Conservation (phyloP, 2,113 vertebrate species). For the Empidonax alnorum region DNA sequence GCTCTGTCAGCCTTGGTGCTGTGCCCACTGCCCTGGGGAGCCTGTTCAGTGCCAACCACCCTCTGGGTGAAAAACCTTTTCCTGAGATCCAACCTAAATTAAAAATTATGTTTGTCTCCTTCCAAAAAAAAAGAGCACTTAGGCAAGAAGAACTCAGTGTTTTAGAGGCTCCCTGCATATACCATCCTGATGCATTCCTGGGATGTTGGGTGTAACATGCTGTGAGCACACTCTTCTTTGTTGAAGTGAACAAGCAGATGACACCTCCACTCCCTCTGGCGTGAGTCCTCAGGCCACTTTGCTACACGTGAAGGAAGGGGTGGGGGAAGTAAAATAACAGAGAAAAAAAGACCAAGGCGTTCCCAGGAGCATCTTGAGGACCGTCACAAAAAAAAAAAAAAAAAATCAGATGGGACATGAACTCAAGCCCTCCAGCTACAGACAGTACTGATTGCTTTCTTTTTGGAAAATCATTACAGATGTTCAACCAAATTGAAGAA, state of each 20-base stretch:
- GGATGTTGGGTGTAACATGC: too few species aligned
- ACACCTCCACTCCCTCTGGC: neutral
- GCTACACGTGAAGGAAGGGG: accelerated
- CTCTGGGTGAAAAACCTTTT: neutral
- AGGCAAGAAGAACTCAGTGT: neutral
- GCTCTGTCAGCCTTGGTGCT: neutral
- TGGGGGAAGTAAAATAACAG: neutral
- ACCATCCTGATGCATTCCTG: too few species aligned
- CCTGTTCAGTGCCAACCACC: accelerated
- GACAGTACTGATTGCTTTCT: neutral
- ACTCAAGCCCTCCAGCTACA: neutral
- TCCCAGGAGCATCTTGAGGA: neutral
- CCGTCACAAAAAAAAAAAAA: neutral
- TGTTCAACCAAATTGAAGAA: neutral
- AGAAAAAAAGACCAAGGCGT: neutral
- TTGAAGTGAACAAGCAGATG: neutral
- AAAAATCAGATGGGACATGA: neutral
- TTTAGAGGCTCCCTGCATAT: neutral
- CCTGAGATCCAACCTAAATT: neutral
- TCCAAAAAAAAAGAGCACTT: neutral
- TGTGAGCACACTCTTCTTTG: neutral
- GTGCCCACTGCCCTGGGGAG: neutral
- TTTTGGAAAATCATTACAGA: neutral
- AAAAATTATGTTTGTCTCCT: neutral
- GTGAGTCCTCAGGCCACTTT: neutral